Evolutionary conservation across 1,140 invertebrate genomes (phyloP).

Genomic region (Eulimnadia texana): DNA sequence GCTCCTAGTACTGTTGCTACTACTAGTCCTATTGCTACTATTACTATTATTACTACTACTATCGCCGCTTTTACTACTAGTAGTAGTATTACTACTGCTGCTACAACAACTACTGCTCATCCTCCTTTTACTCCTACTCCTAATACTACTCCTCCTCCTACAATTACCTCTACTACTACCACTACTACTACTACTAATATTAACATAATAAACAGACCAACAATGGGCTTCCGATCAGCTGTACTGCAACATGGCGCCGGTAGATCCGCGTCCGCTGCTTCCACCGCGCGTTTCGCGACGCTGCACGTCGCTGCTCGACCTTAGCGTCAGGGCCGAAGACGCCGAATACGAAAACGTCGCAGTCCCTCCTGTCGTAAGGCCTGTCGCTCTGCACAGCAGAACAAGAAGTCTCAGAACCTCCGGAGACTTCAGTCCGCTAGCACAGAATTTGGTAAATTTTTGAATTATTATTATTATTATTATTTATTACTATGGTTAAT

Average conservation of each 20-base stretch:
- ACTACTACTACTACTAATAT: no score
- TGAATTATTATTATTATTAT: no score
- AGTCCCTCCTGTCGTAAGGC: not conserved
- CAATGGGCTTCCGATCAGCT: conserved; percentile 1
- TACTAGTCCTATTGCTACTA: no score
- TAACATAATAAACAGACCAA: not conserved
- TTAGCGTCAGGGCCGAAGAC: not conserved
- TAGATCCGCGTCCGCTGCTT: not conserved
- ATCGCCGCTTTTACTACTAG: no score
- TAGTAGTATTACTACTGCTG: no score
- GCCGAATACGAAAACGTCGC: conserved; percentile 2
- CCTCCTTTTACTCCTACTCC: no score
- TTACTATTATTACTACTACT: no score
- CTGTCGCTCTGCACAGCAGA: not conserved
- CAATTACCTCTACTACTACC: no score
- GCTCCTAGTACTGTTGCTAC: no score
- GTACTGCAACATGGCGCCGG: conserved; percentile 11
- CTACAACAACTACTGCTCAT: no score
- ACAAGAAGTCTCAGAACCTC: not conserved
- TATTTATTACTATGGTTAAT: no score
- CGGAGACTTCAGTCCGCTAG: not conserved
- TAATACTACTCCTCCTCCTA: no score
- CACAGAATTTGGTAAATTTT: not conserved
- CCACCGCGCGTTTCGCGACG: conserved; percentile 1
- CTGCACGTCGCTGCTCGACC: not conserved